A percentile compares a stretch with the other conserved stretches of the same genome.
These are phyloP conservation scores for Leptinotarsa texana DNA, from an alignment of 1,140 invertebrate species.

Conservation along the genomic window DNA sequence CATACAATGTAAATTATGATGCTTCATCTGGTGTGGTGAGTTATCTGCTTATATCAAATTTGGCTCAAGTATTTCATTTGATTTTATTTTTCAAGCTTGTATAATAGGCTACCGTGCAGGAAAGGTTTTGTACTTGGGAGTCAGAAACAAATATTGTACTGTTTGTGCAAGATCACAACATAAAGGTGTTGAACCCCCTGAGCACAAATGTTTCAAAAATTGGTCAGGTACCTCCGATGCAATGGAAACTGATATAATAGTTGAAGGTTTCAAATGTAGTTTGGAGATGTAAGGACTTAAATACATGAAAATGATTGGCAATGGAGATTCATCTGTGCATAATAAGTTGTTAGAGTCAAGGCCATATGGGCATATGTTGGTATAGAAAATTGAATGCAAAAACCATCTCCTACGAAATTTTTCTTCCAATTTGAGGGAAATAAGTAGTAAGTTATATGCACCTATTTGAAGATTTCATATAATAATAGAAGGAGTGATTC, in stretches of 20 bases:
- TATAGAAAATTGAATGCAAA: constrained; percentile 54
- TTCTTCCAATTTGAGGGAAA: constrained; percentile 7
- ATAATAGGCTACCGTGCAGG: constrained; percentile 53
- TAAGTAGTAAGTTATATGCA: constrained; percentile 11
- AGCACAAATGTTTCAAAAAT: constrained; percentile 51
- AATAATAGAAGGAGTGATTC: neutral
- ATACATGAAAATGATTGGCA: constrained; percentile 55
- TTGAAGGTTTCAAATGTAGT: constrained; percentile 54
- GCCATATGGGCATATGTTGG: constrained; percentile 43
- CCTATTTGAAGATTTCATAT: neutral
- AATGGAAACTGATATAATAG: constrained; percentile 55
- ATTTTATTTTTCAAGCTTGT: constrained; percentile 6
- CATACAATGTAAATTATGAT: constrained; percentile 40
- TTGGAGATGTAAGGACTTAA: constrained; percentile 47
- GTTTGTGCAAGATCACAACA: constrained; percentile 43
- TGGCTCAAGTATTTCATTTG: neutral
- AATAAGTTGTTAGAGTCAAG: constrained; percentile 44
- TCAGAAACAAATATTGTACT: constrained; percentile 55
- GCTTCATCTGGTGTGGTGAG: constrained; percentile 49
- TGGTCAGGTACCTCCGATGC: constrained; percentile 47
- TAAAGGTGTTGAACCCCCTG: constrained; percentile 9
- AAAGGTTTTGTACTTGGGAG: constrained; percentile 53
- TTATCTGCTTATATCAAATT: neutral
- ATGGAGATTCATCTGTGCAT: constrained; percentile 56
- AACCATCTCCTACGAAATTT: constrained; percentile 46